Base-by-base conservation (phyloP, 2,888 invertebrate genomes). In the Brachyptera risi region DNA sequence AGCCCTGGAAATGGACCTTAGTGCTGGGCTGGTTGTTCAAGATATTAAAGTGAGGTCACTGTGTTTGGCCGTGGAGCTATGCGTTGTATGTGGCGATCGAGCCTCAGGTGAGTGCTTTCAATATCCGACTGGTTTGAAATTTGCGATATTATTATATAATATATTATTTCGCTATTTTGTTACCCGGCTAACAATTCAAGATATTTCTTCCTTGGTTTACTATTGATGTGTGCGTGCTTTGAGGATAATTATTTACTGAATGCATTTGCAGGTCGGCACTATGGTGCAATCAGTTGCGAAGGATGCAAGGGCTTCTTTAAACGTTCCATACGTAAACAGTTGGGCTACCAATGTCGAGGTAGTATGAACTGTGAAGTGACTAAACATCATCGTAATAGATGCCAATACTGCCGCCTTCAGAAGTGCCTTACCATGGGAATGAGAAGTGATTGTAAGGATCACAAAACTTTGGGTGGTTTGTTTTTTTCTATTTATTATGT, bases 271-370 rank as follows among this genome's bases (percentile, higher is more conserved):
- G 81, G 96, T 17, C 84, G 96, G 59, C 96, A 96, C 72, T 96
- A 96, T 77, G 96, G 96, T 59, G 93, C 92, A 54, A 87, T 88
- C 65, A 92, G 92, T 70, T 94, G 93, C 78, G 93, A 93, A 80
- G 96, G 97, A 2, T 98, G 97, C 76, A 98, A 98, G 76, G 96
- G 96, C 0, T 98, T 98, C 79, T 98, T 98, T 78, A 98, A 98
- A 76, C 83, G 98, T 1, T 96, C 95, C 21, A 97, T 98, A 69
- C 85, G 98, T 60, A 98, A 98, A 78, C 94, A 96, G 76, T 80
- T 96, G 58, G 97, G 96, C 50, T 98, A 99, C 78, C 93, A 95
- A 68, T 98, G 98, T 73, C 84, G 98, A 2, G 96, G 97, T 60
- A 88, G 86, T 70, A 95, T 95, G 82, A 94, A 94, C 78, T 98